Conservation (phyloP, 2,888 invertebrate genomes). For the Agriotes lineatus region DNA sequence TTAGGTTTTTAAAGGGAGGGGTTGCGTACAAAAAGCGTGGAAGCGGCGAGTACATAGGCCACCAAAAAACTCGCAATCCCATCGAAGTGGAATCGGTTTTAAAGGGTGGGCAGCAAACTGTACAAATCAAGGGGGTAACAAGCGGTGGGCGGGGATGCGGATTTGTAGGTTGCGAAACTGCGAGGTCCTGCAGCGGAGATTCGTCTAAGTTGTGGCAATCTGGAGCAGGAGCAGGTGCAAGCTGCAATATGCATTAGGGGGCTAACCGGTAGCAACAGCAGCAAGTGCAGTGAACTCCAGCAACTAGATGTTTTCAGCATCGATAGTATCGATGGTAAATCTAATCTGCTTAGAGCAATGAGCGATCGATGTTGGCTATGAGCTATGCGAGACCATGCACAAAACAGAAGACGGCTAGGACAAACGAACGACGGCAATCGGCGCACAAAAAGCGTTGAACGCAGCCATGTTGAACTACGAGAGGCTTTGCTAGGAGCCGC, state of each 20-base stretch:
- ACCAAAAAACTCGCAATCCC: not conserved
- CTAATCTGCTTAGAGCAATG: constrained; percentile 47
- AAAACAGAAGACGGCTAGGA: constrained; percentile 26
- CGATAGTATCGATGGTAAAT: constrained; percentile 50
- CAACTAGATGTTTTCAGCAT: constrained; percentile 48
- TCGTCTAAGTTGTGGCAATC: constrained; percentile 11
- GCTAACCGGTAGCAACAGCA: constrained; percentile 29
- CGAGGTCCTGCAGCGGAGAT: constrained; percentile 2
- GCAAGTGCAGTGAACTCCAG: constrained; percentile 50
- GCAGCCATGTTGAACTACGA: constrained; percentile 65
- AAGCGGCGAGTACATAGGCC: not conserved
- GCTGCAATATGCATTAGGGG: constrained; percentile 35
- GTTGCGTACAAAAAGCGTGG: not conserved
- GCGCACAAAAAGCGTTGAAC: constrained; percentile 46
- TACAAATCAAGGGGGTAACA: not conserved
- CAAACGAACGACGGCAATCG: constrained; percentile 21
- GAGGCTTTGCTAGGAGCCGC: constrained; percentile 70
- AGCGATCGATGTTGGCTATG: constrained; percentile 50
- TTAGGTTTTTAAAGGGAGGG: constrained; percentile 1
- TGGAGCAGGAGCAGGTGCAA: constrained; percentile 34
- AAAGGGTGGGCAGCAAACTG: constrained; percentile 22
- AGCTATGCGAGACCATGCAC: constrained; percentile 36
- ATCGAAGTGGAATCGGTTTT: constrained; percentile 7
- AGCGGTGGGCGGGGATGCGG: constrained; percentile 33
- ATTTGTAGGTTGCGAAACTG: not conserved